phyloP scores from a whole-genome alignment of 37 sponge, comb jelly and placozoan species.

The Bolinopsis microptera region DNA sequence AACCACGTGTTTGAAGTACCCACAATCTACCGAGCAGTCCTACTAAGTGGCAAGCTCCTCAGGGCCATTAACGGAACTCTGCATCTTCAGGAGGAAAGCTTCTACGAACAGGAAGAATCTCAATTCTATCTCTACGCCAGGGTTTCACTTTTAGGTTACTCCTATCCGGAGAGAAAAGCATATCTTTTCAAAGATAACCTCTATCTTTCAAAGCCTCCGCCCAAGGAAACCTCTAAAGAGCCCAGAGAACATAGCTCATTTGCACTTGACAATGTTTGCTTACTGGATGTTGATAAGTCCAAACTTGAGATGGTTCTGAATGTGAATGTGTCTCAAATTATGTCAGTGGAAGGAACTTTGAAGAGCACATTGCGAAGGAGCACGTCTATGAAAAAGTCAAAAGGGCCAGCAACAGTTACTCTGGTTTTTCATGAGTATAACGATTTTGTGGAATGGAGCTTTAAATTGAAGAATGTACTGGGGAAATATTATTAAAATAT shows the following conservation, averaged over 20 bases:
- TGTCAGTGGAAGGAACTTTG: too few species aligned
- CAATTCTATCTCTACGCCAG: neutral
- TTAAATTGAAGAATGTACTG: neutral
- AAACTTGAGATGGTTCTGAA: neutral
- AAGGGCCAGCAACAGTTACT: neutral
- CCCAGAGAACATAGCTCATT: neutral
- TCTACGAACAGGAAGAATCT: neutral
- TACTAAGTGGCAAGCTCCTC: slow-evolving; percentile 12
- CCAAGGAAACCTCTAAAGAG: neutral
- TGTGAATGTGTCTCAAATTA: too few species aligned
- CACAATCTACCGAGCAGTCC: neutral
- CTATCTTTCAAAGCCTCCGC: neutral
- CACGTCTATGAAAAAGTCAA: neutral
- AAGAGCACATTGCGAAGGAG: neutral
- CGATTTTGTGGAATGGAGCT: neutral
- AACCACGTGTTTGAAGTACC: slow-evolving; percentile 16
- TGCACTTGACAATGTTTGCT: neutral
- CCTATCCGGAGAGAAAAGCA: neutral
- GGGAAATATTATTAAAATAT: slow-evolving; percentile 10
- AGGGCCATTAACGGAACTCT: neutral
- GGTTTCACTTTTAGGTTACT: neutral
- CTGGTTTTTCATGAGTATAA: neutral
- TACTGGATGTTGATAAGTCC: neutral
- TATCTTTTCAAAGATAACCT: slow-evolving; percentile 15
- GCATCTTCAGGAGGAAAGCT: neutral